Conservation (phyloP, 2,888 invertebrate species). For the Mamestra brassicae region DNA sequence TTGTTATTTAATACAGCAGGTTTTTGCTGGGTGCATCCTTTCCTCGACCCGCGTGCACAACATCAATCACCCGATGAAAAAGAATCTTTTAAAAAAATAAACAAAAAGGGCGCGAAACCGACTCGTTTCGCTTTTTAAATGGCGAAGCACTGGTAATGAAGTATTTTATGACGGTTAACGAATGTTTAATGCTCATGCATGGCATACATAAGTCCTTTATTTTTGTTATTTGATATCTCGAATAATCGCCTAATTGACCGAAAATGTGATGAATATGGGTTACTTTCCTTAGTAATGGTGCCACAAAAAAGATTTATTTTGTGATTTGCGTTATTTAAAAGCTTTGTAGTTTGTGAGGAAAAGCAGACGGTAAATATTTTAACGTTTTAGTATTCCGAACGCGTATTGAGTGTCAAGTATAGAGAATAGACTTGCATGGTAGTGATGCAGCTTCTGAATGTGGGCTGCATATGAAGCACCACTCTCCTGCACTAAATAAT, state of each 20-base stretch:
- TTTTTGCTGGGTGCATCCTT: constrained; percentile 78
- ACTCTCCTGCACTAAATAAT: constrained; percentile 40
- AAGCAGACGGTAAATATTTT: constrained; percentile 39
- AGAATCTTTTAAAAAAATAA: constrained; percentile 76
- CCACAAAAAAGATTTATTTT: constrained; percentile 8
- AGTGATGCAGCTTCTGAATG: constrained; percentile 46
- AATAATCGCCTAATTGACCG: constrained; percentile 73
- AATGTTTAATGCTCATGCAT: constrained; percentile 61
- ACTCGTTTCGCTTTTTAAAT: constrained; percentile 68
- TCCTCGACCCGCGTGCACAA: constrained; percentile 65
- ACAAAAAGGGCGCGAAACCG: constrained; percentile 74
- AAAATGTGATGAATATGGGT: constrained; percentile 65
- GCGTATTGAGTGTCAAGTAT: constrained; percentile 33
- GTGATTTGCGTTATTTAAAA: constrained; percentile 29
- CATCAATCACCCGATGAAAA: constrained; percentile 81
- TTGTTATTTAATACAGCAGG: constrained; percentile 81
- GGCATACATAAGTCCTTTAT: constrained; percentile 38
- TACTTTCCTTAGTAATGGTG: constrained; percentile 41
- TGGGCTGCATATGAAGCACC: constrained; percentile 36
- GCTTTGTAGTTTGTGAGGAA: constrained; percentile 26
- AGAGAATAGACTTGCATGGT: constrained; percentile 43
- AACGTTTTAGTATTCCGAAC: constrained; percentile 38
- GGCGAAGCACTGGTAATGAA: constrained; percentile 71
- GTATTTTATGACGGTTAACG: constrained; percentile 73
- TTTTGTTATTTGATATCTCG: constrained; percentile 69